Base-by-base conservation (phyloP, 1,140 invertebrate genomes). In the Lepeophtheirus salmonis region DNA sequence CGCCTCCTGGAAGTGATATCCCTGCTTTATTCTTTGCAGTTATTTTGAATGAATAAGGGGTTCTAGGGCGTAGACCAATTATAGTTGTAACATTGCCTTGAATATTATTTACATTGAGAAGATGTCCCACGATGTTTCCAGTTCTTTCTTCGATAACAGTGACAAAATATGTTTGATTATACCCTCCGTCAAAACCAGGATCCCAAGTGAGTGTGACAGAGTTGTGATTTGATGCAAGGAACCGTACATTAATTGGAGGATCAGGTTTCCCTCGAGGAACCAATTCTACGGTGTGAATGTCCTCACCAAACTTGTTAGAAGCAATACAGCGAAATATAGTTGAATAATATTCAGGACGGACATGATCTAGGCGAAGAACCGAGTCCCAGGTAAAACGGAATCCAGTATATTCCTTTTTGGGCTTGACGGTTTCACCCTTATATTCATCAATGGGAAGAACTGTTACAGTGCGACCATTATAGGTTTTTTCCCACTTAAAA, bases 181-280 rank as follows among this genome's bases (percentile, higher is more conserved):
- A 54, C n/a, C 52, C 52, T 2, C 52, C 52, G 52, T 54, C 52
- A 23, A 54, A 54, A 16, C 52, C 52, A 20, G 52, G 52, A 23
- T 54, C 23, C 52, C 52, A 54, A n/a, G 52, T 21, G 10, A 54
- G 16, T 24, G 18, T 20, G 2, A 54, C 52, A 12, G 52, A 54
- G n/a, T 54, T 23, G 52, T 20, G 52, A 20, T 20, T 54, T 1
- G 52, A 21, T 2, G n/a, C 18, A 2, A 54, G 18, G 23, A 23
- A 21, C 2, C 23, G 52, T 14, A 54, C 20, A 16, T 54, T 20
- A 12, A 20, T 21, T 3, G 52, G 52, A 14, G 20, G 20, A 2
- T 54, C 52, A 1, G 52, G 52, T 13, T 24, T 54, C 3, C 52
- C 52, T 23, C 18, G 52, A n/a, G 20, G 18, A 4, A 24, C 23